phyloP scores from a whole-genome alignment of 2,113 vertebrate species.

The Tragelaphus imberbis region DNA sequence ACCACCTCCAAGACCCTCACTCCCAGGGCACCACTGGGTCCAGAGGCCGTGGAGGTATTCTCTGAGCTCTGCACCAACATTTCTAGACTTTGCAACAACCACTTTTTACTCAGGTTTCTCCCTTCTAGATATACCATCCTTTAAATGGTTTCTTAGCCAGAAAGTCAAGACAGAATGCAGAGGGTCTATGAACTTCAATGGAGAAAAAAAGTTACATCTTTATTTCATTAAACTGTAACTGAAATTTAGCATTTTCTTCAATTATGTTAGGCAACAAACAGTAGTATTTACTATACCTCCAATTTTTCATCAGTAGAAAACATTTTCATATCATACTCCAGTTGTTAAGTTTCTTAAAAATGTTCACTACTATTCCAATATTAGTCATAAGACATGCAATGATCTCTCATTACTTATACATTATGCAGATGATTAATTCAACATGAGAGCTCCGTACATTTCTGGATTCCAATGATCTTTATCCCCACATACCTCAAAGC shows the following conservation, averaged over 20 bases:
- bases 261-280: not conserved
- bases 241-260: not conserved
- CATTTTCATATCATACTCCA: not conserved
- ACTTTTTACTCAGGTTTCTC: not conserved
- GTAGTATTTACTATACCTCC: not conserved
- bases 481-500: not conserved
- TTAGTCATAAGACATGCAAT: not conserved
- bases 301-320: not conserved
- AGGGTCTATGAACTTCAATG: not conserved
- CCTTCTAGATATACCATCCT: not conserved
- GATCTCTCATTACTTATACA: not conserved
- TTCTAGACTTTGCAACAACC: not conserved
- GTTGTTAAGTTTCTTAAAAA: not conserved
- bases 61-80: not conserved
- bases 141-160: not conserved
- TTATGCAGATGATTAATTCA: not conserved
- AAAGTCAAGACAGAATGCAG: not conserved
- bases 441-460: not conserved
- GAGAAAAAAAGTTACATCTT: not conserved
- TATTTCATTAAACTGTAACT: not conserved
- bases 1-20: not conserved
- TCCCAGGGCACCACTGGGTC: not conserved
- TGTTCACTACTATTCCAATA: not conserved
- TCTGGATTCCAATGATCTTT: not conserved
- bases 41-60: not conserved